Base-by-base conservation (phyloP, 2,888 invertebrate genomes). In the Idaea aversata region DNA sequence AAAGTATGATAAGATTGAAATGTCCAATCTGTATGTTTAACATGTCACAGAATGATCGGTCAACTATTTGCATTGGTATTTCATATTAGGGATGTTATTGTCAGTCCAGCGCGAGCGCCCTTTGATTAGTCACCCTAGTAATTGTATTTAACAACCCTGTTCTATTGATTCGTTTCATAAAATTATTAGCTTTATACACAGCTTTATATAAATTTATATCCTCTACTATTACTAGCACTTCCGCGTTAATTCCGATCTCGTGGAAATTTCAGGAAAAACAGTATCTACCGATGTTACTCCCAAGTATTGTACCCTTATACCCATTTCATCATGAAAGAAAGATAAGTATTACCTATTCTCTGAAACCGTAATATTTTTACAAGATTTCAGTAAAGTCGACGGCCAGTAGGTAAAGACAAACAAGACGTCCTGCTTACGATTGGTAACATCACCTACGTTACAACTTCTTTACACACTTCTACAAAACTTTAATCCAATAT, bases 61-160 rank as follows among this genome's bases (percentile, higher is more conserved):
- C 86, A 86, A 80, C 84, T 91, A 90, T 92, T 91, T 92, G 90
- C 88, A 90, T 89, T 89, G 86, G 87, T 86, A 91, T 89, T 47
- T 88, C 80, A 87, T 88, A 88, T 86, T 90, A 91, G 89, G 68
- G 61, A 65, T 62, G 72, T 67, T 70, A 72, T 70, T 70, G 72
- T 67, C 66, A 68, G 69, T 73, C 75, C 74, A 80, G 79, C 80
- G 25, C 34, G 15, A 59, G 13, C 13, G 79, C 86, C 88, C 85
- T 89, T 88, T 91, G 89, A 90, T 87, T 87, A 82, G 72, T 77
- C 70, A 47, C 82, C 80, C 75, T 71, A 65, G 74, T 87, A 86
- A 87, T 84, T 78, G 70, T 75, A 76, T 86, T 86, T 84, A 79
- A 47, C 71, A 75, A 69, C 75, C 76, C 72, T 47, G 73, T 71